Evolutionary conservation across 2,113 vertebrate species (phyloP), one percentile per base, ranked within the genome.

Genomic region (Tychaedon coryphoeus): DNA sequence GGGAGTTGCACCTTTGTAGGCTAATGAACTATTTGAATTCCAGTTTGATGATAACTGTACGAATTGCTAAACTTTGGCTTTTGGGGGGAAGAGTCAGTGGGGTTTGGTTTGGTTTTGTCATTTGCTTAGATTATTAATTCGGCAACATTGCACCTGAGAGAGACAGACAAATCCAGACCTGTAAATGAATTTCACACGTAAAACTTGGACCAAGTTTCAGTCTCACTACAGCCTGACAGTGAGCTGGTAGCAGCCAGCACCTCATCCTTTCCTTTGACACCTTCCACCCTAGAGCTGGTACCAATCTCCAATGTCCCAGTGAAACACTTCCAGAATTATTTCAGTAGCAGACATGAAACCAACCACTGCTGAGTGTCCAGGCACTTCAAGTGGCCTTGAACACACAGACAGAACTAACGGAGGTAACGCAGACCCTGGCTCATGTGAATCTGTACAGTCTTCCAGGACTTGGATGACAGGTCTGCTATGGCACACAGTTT

Each of bases 41-140:
- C 17, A 51, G 5, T n/a, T 53, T 43, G 28, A 60, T 20, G 4
- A 18, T 42, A 74, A 13, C 4, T 8, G 16, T 0, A 3, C 6
- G 45, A 85, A 53, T 10, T 31, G 15, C 19, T 19, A 57, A 51
- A 33, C 8, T 74, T 36, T 25, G 9, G 2, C 0, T 10, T 61
- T 50, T 17, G 5, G 0, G 3, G 4, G 8, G 0, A 6, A 28
- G 4, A 6, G 3, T 38, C 60, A 42, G 3, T 25, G 43, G 5
- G 7, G 6, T 5, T 79, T 12, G 6, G 10, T 3, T 12, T 24
- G n/a, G 14, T 47, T 78, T 47, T 28, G 24, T 23, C 0, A 0
- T 22, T 51, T 25, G 7, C 24, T 53, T 40, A 4, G 4, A 6
- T 36, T 11, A 43, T 42, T 29, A 31, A 12, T 61, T 31, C n/a